Base-by-base conservation (phyloP, 2,888 invertebrate species). In the Pandemis heparana region DNA sequence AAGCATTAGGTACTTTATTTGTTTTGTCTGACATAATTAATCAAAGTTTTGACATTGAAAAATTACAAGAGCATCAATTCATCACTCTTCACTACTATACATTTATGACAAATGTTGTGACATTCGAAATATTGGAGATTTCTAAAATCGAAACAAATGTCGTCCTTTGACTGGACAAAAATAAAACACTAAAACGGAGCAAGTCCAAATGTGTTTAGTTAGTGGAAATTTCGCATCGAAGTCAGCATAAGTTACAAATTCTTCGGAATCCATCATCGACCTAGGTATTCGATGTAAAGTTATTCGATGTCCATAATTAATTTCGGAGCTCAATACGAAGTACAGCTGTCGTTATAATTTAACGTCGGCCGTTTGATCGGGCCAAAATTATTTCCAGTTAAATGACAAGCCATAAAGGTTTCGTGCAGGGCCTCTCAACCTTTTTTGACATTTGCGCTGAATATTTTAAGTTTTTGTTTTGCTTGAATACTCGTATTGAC, bases 341-440 rank as follows among this genome's bases (percentile, higher is more conserved):
- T 53, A 71, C 46, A 59, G 67, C 53, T 5, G 43, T 43, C 62
- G 38, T 74, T 61, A 65, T 65, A 70, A 74, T 61, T 74, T 65
- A 63, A 16, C 60, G 61, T 61, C 60, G 70, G 60, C 51, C 60
- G 39, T 69, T 73, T 69, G 73, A 74, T 74, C 70, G 61, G 41
- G 48, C 48, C 48, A 56, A 70, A 64, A 64, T 69, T 61, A 70
- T 74, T 74, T 32, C 41, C 41, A 59, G 39, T 48, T 48, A 65
- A 74, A 74, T 59, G 73, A 59, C 65, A 61, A 18, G 61, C 70
- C 18, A 65, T 74, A 74, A 74, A 70, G 74, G 74, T 74, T 56
- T 56, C 18, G 23, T 12, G 56, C 56, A 56, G 56, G 18, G 56
- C 12, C 23, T 53, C 53, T 23, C 56, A 56, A 56, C 4, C 56